Conservation (phyloP, 2,888 invertebrate genomes). For the Argyresthia goedartella region DNA sequence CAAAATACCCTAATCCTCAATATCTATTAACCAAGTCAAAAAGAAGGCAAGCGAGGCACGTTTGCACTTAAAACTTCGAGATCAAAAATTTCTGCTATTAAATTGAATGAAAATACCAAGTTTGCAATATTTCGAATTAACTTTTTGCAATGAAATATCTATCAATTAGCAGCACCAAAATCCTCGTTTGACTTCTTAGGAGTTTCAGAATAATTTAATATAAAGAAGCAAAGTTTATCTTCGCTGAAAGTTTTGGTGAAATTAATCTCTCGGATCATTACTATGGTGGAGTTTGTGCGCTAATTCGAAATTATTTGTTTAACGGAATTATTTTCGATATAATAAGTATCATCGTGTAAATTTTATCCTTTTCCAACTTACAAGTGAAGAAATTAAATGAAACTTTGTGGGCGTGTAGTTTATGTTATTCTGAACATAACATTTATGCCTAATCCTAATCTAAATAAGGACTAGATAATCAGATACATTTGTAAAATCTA, state of each 20-base stretch:
- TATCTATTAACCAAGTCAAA: no score
- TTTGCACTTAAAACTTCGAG: constrained; percentile 8
- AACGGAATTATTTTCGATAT: neutral
- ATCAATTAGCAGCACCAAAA: constrained; percentile 46
- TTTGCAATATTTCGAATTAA: constrained; percentile 6
- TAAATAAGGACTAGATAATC: no score
- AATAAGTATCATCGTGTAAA: no score
- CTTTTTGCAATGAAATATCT: constrained; percentile 33
- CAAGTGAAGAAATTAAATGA: no score
- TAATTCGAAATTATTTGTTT: constrained; percentile 1
- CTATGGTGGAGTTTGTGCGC: neutral
- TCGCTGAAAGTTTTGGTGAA: constrained; percentile 38
- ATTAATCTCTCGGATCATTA: constrained; percentile 19
- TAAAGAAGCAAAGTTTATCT: constrained; percentile 46
- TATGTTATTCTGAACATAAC: no score
- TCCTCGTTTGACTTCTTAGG: constrained; percentile 27
- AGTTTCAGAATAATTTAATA: constrained; percentile 55
- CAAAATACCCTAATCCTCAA: no score
- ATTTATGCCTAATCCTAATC: no score
- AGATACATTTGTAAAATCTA: no score
- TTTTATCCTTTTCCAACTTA: no score
- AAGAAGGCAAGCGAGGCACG: constrained; percentile 6
- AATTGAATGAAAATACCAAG: neutral
- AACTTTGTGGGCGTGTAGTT: no score
- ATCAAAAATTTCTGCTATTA: constrained; percentile 1